Conservation (phyloP, 1,140 invertebrate genomes). For the Lasioglossum albipes region DNA sequence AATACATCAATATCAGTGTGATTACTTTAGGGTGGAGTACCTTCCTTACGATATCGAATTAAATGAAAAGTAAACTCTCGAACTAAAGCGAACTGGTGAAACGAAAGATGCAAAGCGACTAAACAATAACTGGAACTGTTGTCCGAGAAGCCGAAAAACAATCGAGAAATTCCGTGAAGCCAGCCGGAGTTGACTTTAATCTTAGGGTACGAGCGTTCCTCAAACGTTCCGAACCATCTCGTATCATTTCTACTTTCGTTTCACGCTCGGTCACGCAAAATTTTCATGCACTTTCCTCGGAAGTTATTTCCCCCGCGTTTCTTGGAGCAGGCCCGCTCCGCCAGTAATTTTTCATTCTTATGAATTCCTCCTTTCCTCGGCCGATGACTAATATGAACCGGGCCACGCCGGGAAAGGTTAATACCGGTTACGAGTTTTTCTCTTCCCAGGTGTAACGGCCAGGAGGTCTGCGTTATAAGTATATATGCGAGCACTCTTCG, state of each 20-base stretch:
- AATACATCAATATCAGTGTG: no score
- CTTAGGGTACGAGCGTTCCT: neutral
- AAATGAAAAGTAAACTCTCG: no score
- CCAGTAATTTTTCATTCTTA: constrained; percentile 10
- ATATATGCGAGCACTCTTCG: constrained; percentile 56
- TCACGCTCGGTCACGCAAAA: constrained; percentile 37
- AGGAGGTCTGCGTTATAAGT: constrained; percentile 59
- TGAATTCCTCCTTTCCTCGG: neutral
- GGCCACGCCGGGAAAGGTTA: constrained; percentile 26
- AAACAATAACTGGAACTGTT: no score
- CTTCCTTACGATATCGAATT: no score
- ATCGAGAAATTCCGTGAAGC: no score
- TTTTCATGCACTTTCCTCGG: constrained; percentile 36
- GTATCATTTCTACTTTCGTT: constrained; percentile 31
- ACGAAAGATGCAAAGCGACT: no score
- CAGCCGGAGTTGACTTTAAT: no score
- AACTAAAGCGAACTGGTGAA: no score
- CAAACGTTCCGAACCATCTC: constrained; percentile 34
- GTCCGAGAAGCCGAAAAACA: no score
- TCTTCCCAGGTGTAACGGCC: constrained; percentile 60
- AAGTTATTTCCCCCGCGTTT: constrained; percentile 22
- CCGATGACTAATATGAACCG: neutral
- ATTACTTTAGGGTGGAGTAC: no score
- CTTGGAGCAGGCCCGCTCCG: neutral
- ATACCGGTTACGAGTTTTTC: constrained; percentile 55